These are phyloP conservation scores for Cheilosia pagana DNA, from an alignment of 2,888 invertebrate genomes.

Conservation along the genomic window DNA sequence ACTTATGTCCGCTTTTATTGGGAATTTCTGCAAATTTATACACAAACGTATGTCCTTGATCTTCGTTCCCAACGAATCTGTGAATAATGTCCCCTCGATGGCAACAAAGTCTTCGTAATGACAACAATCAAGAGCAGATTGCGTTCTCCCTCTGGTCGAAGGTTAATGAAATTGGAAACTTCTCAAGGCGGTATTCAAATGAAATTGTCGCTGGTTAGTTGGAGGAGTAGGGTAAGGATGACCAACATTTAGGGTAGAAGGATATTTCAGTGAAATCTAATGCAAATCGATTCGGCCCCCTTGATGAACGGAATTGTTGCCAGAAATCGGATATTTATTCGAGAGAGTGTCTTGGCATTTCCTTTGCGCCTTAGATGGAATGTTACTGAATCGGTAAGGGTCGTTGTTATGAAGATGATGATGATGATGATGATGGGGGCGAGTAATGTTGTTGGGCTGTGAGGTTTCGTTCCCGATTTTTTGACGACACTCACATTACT, in stretches of 20 bases:
- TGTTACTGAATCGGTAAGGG: too few relatives aligned
- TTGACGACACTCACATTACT: too few relatives aligned
- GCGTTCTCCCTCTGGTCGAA: not conserved
- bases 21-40: not conserved
- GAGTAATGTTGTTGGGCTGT: too few relatives aligned
- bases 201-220: not conserved
- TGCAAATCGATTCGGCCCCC: slow-evolving; percentile 5
- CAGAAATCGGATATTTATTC: slow-evolving; percentile 12
- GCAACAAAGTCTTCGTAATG: not conserved
- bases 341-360: not conserved
- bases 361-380: not conserved
- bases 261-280: not conserved
- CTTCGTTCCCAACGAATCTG: not conserved
- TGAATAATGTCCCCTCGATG: not conserved
- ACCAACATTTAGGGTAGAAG: not conserved
- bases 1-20: not conserved
- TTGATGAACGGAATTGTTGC: not conserved
- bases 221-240: not conserved
- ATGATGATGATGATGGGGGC: too few relatives aligned
- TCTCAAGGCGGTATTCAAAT: slow-evolving; percentile 5
- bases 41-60: not conserved
- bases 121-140: slow-evolving; percentile 28
- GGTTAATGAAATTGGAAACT: slow-evolving; percentile 24
- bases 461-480: too few relatives aligned
- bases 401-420: too few relatives aligned